Conservation (phyloP, 2,888 invertebrate genomes). For the Zygogramma bicolorata region DNA sequence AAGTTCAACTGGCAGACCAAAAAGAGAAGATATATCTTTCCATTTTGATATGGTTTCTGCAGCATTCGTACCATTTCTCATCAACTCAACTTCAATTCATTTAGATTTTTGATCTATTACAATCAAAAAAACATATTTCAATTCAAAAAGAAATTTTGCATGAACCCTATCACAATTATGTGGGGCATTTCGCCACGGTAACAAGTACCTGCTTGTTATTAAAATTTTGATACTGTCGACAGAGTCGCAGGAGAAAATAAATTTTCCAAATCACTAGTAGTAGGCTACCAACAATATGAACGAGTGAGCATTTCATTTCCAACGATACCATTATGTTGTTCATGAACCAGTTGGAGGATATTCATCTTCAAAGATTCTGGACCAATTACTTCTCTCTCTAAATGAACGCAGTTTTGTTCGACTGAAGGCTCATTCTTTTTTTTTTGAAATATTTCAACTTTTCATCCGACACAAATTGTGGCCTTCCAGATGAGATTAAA, state of each 20-base stretch:
- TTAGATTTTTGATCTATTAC: not conserved
- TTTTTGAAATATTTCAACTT: not conserved
- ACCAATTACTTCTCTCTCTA: not conserved
- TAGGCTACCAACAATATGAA: not conserved
- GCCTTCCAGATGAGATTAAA: not conserved
- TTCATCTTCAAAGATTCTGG: not conserved
- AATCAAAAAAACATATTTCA: not conserved
- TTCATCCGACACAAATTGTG: not conserved
- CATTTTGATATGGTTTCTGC: too few relatives aligned
- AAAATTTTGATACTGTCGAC: not conserved
- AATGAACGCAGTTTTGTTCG: not conserved
- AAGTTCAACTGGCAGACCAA: slow-evolving; percentile 34
- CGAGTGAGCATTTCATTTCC: not conserved
- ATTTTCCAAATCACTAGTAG: not conserved
- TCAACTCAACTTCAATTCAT: slow-evolving; percentile 41
- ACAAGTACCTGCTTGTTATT: not conserved
- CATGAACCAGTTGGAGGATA: not conserved
- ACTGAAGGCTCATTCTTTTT: not conserved
- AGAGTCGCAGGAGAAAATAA: not conserved
- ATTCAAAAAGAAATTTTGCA: slow-evolving; percentile 22
- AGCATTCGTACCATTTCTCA: too few relatives aligned
- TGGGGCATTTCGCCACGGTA: slow-evolving; percentile 22
- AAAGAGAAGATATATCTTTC: too few relatives aligned
- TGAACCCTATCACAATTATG: slow-evolving; percentile 27
- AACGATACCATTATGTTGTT: not conserved